Evolutionary conservation across 2,113 vertebrate genomes (phyloP), one percentile per base, ranked within the genome.

Genomic region (Aplodontia rufa): DNA sequence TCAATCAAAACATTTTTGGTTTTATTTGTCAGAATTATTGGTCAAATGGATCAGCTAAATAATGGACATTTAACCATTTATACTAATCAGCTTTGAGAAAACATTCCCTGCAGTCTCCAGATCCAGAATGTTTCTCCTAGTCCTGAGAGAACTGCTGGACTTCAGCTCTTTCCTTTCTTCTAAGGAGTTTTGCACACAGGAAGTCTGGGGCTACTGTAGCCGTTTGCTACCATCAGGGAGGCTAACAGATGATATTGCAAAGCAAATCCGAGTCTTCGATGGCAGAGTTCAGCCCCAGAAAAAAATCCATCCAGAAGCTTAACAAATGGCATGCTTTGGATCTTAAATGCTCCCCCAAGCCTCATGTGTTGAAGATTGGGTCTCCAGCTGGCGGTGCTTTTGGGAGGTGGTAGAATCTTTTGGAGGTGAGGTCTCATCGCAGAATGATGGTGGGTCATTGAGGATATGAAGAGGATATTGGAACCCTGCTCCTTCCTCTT

Each of bases 71-170:
- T 74, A 94, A 60, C 45, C 51, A 40, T 58, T 49, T 86, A 7
- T 51, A 68, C 8, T n/a, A 74, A 35, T 32, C 49, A 74, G 60
- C 74, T 92, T 89, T 93, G 35, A 79, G 19, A 89, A 91, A n/a
- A 71, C 14, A 13, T 60, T 93, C 93, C 51, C 83, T 89, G 35
- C 20, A 76, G 42, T 7, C 45, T 82, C 74, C 19, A 49, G 4
- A 24, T 72, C 35, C 69, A 76, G 35, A 86, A 6, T 72, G 32
- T 91, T 64, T 72, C 68, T 81, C 28, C n/a, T 5, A 55, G 16
- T 66, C 69, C 24, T 51, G 30, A 89, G 37, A 58, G 80, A 78
- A 14, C n/a, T 35, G 17, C 30, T 53, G 42, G 24, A 60, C 32
- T 12, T 20, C 3, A 92, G 9, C 47, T 51, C 20, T 76, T 58